A percentile compares a stretch with the other conserved stretches of the same genome.
These are phyloP conservation scores for Atrichornis clamosus DNA, from an alignment of 2,113 vertebrate species.

Conservation along the genomic window DNA sequence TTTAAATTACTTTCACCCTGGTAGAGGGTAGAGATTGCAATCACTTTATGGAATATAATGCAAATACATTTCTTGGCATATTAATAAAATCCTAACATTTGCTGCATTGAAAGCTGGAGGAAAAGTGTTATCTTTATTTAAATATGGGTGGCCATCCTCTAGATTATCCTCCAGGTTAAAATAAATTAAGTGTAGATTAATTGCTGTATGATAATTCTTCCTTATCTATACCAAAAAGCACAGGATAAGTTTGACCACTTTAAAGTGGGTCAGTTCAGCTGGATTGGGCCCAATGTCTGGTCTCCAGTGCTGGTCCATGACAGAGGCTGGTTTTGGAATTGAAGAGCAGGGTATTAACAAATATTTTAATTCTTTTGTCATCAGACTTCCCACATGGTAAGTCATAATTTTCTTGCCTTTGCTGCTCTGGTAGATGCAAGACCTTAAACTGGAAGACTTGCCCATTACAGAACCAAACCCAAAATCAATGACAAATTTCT, in stretches of 20 bases:
- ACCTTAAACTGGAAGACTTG: background rate
- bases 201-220: background rate
- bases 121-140: background rate
- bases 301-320: background rate
- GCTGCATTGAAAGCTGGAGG: background rate
- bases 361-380: background rate
- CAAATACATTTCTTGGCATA: constrained; percentile 32
- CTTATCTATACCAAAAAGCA: background rate
- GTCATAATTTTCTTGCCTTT: background rate
- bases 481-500: background rate
- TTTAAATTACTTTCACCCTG: constrained; percentile 40
- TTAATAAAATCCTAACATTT: constrained; percentile 33
- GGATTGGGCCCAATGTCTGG: background rate
- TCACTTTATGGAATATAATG: constrained; percentile 24
- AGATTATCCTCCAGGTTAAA: background rate
- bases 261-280: background rate
- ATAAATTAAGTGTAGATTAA: background rate
- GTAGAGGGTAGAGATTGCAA: constrained; percentile 9
- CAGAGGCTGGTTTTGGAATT: background rate
- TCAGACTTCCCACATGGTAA: background rate
- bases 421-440: background rate
- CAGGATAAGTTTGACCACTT: background rate
- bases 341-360: background rate
- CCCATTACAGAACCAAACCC: background rate
- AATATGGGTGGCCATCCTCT: background rate